Conservation (phyloP, 2,113 vertebrate genomes). For the Orycteropus afer region DNA sequence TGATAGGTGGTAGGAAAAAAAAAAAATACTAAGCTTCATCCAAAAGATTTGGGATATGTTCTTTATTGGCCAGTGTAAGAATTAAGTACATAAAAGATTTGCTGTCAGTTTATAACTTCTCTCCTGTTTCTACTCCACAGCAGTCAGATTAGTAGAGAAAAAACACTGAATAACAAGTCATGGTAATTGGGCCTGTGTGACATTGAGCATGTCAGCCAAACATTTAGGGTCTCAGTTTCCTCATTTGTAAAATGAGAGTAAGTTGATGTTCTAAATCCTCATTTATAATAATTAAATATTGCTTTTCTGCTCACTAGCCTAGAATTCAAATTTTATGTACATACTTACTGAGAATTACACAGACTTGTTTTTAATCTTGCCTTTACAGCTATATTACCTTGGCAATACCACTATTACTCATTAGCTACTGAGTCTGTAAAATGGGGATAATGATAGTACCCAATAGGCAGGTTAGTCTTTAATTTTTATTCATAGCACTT, state of each 20-base stretch:
- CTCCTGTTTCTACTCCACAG: neutral
- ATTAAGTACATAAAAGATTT: neutral
- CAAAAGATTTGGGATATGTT: neutral
- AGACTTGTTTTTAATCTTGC: neutral
- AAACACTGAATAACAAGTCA: neutral
- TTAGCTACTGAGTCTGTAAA: neutral
- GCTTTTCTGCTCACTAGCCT: neutral
- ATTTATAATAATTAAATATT: neutral
- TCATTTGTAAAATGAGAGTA: conserved; percentile 8
- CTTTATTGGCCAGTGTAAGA: neutral
- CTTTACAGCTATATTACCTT: neutral
- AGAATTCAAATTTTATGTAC: neutral
- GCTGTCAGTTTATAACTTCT: neutral
- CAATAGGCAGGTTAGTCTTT: neutral
- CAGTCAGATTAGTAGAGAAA: neutral
- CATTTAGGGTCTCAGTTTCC: neutral
- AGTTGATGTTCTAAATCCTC: neutral
- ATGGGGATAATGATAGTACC: neutral
- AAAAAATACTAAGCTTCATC: conserved; percentile 5
- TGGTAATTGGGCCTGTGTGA: neutral
- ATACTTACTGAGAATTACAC: neutral
- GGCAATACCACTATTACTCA: neutral
- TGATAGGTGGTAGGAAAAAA: neutral
- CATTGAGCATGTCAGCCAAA: neutral
- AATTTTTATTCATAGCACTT: neutral